These are phyloP conservation scores for Trachemys scripta DNA, from an alignment of 2,113 vertebrate genomes.

Conservation along the genomic window DNA sequence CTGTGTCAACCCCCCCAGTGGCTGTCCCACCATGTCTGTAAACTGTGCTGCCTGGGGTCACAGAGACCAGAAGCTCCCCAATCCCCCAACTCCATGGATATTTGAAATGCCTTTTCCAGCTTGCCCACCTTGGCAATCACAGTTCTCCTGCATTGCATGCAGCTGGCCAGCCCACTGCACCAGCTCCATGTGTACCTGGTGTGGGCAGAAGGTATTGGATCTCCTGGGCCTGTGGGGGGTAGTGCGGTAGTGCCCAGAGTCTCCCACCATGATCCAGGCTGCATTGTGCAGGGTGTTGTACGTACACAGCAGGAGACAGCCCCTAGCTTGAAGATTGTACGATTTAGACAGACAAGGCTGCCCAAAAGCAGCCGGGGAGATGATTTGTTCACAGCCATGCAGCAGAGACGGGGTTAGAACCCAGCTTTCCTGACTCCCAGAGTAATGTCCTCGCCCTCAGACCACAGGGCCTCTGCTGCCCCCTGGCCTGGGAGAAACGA, in stretches of 20 bases:
- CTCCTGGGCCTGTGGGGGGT: no score
- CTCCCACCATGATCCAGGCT: not conserved
- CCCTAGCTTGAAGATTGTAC: no score
- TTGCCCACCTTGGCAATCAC: no score
- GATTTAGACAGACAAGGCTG: not conserved
- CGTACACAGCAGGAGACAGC: not conserved
- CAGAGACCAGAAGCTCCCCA: no score
- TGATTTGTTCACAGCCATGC: not conserved
- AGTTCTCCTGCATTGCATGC: not conserved
- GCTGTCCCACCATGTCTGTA: not conserved
- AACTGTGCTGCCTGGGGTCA: not conserved
- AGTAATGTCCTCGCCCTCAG: no score
- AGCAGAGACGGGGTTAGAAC: not conserved
- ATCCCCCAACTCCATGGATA: no score
- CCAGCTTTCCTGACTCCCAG: accelerated
- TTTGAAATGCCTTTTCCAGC: no score
- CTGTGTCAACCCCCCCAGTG: not conserved
- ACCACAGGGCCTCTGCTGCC: not conserved
- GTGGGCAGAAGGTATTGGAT: no score
- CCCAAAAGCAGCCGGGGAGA: not conserved
- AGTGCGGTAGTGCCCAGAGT: not conserved
- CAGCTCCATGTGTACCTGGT: no score
- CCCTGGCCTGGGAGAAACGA: not conserved
- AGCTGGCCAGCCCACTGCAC: not conserved
- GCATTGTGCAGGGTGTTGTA: not conserved